phyloP scores from a whole-genome alignment of 53 echinoderm and acorn worm genomes.

The Mesocentrotus franciscanus region DNA sequence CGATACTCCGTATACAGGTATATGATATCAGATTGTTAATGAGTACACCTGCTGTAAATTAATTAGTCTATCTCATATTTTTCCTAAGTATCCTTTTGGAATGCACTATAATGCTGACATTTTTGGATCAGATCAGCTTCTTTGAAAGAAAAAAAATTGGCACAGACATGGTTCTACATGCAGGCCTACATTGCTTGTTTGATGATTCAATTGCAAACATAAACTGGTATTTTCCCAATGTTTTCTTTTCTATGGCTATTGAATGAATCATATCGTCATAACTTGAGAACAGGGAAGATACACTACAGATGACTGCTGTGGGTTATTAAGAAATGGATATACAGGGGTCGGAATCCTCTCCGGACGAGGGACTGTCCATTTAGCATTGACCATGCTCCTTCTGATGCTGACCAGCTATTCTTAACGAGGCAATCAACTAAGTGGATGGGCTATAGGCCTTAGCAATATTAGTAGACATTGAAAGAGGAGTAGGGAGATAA shows the following conservation, averaged over 20 bases:
- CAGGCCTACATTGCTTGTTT: neutral
- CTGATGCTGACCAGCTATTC: too few relatives aligned
- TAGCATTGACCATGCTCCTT: neutral
- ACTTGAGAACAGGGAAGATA: neutral
- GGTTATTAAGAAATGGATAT: neutral
- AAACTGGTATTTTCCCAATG: neutral
- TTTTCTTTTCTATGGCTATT: neutral
- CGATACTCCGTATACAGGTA: neutral
- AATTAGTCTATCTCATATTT: too few relatives aligned
- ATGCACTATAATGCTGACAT: neutral
- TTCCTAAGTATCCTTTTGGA: neutral
- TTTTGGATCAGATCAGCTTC: neutral
- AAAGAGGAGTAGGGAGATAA: neutral
- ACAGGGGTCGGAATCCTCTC: neutral
- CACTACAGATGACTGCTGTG: neutral
- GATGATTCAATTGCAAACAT: too few relatives aligned
- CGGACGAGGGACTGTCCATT: neutral
- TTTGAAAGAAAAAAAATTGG: neutral
- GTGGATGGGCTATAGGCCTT: neutral
- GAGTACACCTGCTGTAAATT: too few relatives aligned
- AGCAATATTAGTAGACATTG: neutral
- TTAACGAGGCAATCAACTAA: neutral
- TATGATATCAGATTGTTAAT: too few relatives aligned
- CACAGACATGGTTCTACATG: neutral
- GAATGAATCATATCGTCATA: neutral